phyloP scores from a whole-genome alignment of 1,140 invertebrate genomes.

The Sinonovacula constricta region DNA sequence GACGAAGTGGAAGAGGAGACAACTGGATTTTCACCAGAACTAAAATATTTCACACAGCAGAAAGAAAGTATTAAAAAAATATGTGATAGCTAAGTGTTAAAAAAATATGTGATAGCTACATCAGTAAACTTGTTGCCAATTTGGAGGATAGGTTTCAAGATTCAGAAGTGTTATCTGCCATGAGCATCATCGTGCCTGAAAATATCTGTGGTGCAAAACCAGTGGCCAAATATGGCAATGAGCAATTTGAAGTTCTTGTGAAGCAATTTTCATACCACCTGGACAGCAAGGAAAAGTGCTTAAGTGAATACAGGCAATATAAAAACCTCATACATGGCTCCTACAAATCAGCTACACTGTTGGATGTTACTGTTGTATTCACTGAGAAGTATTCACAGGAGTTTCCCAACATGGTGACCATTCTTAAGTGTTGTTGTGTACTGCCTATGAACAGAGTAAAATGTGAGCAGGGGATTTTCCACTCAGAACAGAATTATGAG shows the following conservation, averaged over 20 bases:
- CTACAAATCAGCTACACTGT: background rate
- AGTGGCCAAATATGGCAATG: constrained; percentile 14
- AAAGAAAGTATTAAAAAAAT: too few species aligned
- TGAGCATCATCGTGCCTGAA: constrained; percentile 12
- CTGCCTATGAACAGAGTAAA: constrained; percentile 24
- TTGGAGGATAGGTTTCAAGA: too few species aligned
- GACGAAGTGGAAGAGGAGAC: too few species aligned
- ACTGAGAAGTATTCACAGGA: background rate
- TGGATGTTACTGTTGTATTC: constrained; percentile 1
- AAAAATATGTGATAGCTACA: too few species aligned
- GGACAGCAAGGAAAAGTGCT: background rate
- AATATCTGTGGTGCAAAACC: background rate
- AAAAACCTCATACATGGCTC: constrained; percentile 5
- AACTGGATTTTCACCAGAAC: too few species aligned
- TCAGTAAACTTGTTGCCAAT: too few species aligned
- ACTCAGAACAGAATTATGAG: constrained; percentile 34
- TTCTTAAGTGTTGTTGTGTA: constrained; percentile 18
- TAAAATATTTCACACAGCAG: too few species aligned
- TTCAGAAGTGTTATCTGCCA: constrained; percentile 5
- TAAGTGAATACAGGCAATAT: constrained; percentile 5
- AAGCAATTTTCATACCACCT: background rate
- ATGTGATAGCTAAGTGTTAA: too few species aligned
- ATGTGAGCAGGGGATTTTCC: constrained; percentile 35
- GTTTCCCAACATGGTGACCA: constrained; percentile 4
- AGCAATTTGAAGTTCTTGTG: background rate